Conservation (phyloP, 2,797 vertebrate genomes). For the Novumbra hubbsi region DNA sequence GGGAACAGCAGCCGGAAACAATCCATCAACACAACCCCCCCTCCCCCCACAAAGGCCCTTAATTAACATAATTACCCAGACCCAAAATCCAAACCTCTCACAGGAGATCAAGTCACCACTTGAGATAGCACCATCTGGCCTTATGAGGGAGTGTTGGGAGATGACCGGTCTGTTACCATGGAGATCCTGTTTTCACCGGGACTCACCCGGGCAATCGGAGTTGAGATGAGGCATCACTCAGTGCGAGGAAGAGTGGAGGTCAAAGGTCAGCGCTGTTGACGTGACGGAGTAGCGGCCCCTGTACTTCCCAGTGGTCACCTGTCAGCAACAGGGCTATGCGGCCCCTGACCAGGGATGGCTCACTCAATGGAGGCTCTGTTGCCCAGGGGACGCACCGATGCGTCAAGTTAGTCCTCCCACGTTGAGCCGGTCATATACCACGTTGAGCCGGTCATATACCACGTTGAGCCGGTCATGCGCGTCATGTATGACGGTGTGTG, state of each 20-base stretch:
- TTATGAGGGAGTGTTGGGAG: neutral
- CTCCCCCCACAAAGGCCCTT: neutral
- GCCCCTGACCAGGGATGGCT: neutral
- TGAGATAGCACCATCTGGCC: neutral
- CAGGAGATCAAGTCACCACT: neutral
- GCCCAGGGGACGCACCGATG: neutral
- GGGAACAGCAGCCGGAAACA: neutral
- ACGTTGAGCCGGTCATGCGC: neutral
- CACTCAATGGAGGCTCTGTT: neutral
- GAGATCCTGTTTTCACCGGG: neutral
- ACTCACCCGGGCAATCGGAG: neutral
- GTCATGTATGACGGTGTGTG: slow-evolving; percentile 6
- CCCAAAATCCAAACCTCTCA: slow-evolving; percentile 32
- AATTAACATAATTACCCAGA: slow-evolving; percentile 25
- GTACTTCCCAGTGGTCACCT: neutral
- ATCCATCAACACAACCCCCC: neutral
- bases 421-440: neutral
- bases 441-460: neutral
- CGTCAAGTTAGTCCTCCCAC: neutral
- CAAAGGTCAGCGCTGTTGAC: neutral
- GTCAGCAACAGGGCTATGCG: neutral
- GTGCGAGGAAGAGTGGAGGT: neutral
- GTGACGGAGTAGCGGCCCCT: neutral
- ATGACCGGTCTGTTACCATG: no score
- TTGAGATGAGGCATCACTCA: neutral